phyloP scores from a whole-genome alignment of 2,888 invertebrate genomes.

The Ctenicera cuprea region DNA sequence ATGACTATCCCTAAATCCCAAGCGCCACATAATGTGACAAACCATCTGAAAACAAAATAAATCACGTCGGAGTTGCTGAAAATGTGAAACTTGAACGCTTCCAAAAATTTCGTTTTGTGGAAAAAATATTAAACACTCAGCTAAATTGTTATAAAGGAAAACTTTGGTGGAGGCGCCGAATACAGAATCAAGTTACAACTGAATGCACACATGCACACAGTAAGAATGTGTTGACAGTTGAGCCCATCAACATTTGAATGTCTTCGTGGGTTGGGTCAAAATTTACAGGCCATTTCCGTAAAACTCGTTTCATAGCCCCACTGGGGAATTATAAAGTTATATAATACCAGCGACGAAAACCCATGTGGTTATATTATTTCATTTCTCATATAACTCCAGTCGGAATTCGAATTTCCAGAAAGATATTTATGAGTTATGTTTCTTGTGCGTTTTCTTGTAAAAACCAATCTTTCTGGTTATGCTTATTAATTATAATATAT shows the following conservation, averaged over 20 bases:
- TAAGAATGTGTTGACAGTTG: constrained; percentile 46
- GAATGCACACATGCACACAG: constrained; percentile 38
- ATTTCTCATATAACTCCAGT: not conserved
- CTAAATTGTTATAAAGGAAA: not conserved
- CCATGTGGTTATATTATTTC: constrained; percentile 9
- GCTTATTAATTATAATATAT: constrained; percentile 9
- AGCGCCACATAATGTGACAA: constrained; percentile 54
- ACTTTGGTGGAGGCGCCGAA: not conserved
- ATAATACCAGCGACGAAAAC: constrained; percentile 29
- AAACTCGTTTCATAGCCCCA: constrained; percentile 26
- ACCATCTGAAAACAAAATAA: constrained; percentile 48
- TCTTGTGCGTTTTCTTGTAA: not conserved
- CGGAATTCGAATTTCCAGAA: not conserved
- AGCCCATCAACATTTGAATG: constrained; percentile 41
- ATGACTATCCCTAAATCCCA: constrained; percentile 53
- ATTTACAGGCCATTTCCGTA: constrained; percentile 51
- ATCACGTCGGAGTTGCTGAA: constrained; percentile 44
- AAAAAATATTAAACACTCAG: constrained; percentile 12
- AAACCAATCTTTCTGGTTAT: not conserved
- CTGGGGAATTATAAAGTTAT: constrained; percentile 38
- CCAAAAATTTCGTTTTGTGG: not conserved
- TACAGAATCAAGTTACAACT: constrained; percentile 28
- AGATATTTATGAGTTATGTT: not conserved
- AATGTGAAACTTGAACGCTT: constrained; percentile 17
- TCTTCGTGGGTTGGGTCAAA: constrained; percentile 46